Evolutionary conservation across 1,140 invertebrate species (phyloP), one percentile per base, ranked within the genome.

Genomic region (Nautilus pompilius): DNA sequence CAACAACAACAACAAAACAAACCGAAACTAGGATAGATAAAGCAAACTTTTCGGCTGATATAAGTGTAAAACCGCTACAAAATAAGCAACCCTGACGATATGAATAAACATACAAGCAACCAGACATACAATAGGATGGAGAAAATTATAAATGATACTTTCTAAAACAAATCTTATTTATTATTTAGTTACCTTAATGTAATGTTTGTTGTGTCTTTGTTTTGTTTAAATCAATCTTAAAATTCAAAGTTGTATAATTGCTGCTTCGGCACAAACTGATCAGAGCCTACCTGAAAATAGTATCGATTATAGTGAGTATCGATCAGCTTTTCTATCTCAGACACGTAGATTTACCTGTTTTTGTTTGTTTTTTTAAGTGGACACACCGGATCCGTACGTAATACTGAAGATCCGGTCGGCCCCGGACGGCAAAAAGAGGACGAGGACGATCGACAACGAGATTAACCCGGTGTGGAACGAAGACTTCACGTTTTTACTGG

Each of bases 331-430:
- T 46, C 45, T 46, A 26, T 41, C 58, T 20, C 24, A 26, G 15
- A 32, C 4, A 22, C 28, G 13, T n/a, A 26, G 3, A 54, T 62
- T 20, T 17, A 32, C 5, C 17, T 58, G 4, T 63, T 32, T 33
- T 32, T n/a, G 2, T 41, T 13, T 5, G 15, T 65, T 36, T 54
- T n/a, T 66, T 75, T 13, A 70, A 85, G 84, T 84, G 60, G 83
- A 85, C 68, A 84, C 78, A 3, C 83, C 84, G 6, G 83, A 85
- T 67, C 83, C 84, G 0, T 85, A 84, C 67, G 71, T 85, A 1
- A 65, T 74, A 10, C 60, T 85, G n/a, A 62, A 67, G 26, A 72
- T 85, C 15, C 75, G 73, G 28, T 80, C 74, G 0, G 82, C 81
- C 13, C 82, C 82, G 2, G 81, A 84, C 66, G 78, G 81, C 1